A percentile compares a stretch with the other conserved stretches of the same genome.
These are phyloP conservation scores for Microchrysa polita DNA, from an alignment of 2,888 invertebrate genomes.

Conservation along the genomic window DNA sequence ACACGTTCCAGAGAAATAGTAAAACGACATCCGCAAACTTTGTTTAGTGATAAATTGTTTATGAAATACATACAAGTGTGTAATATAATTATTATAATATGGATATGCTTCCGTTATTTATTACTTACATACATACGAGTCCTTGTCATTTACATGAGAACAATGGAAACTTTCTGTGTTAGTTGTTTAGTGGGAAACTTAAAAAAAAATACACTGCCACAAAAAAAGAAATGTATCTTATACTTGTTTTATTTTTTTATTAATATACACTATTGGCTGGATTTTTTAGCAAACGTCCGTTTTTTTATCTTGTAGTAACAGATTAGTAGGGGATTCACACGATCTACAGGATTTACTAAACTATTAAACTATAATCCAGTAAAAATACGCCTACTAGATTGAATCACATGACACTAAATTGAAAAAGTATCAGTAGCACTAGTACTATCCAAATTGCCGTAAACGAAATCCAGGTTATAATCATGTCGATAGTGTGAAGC, in stretches of 20 bases:
- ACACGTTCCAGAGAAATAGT: neutral
- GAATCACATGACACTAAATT: too few species aligned
- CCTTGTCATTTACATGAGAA: slow-evolving; percentile 25
- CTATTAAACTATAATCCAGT: too few species aligned
- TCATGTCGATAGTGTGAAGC: too few species aligned
- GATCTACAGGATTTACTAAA: too few species aligned
- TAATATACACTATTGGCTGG: neutral
- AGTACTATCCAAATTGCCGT: too few species aligned
- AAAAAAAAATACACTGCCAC: slow-evolving; percentile 37
- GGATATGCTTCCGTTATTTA: slow-evolving; percentile 29
- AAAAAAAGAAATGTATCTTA: slow-evolving; percentile 10
- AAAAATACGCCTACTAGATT: too few species aligned
- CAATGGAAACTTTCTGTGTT: slow-evolving; percentile 22
- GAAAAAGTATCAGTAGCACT: too few species aligned
- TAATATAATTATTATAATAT: slow-evolving; percentile 15
- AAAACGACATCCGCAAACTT: neutral
- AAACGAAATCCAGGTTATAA: too few species aligned
- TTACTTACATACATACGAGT: slow-evolving; percentile 15
- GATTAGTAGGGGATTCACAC: too few species aligned
- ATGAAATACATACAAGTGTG: slow-evolving; percentile 26
- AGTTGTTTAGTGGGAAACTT: slow-evolving; percentile 9
- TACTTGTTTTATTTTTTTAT: slow-evolving; percentile 9
- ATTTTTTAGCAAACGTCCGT: too few species aligned
- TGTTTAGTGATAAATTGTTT: neutral
- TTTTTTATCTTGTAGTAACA: too few species aligned